Evolutionary conservation across 2,113 vertebrate species (phyloP), one percentile per base, ranked within the genome.

Genomic region (Anseranas semipalmata): DNA sequence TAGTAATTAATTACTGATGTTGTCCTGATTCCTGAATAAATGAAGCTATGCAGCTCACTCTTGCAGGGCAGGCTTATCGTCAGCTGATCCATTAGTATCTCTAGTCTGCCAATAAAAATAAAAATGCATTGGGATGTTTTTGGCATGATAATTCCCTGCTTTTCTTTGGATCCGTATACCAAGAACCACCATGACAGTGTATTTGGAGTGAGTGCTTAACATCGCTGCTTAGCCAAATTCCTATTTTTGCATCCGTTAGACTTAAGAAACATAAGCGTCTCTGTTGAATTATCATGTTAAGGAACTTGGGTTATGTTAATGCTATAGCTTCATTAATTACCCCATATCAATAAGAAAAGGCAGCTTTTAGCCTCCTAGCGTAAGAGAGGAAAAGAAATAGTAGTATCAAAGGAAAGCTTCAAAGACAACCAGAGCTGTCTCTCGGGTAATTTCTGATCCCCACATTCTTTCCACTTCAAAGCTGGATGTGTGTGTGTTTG

Each of bases 381-480:
- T 91, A 97, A 94, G 97, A 94, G 97, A 97, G 98, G 97, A 95
- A 96, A 98, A 98, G 97, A 98, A 98, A 98, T 98, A 96, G 98
- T 97, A 90, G 98, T 99, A 99, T 99, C 99, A 99, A 99, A 99
- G 98, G 98, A 98, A 97, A 97, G 98, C 99, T 99, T 99, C 99
- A 99, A 99, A 99, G 99, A 98, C 98, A 97, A 98, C 98, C 98
- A 97, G 98, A 97, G 96, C 96, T 96, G 98, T 99, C 99, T 99
- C 99, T 98, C 87, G 99, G 99, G 99, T 99, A 98, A 99, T 99
- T 99, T 99, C 98, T 98, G 97, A 99, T 99, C 99, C 98, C 97
- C 93, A 97, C 98, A 98, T 99, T 99, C 99, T 99, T 98, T 97
- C 97, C 97, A 99, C 99, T 99, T 99, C 99, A 99, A 99, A 99